A percentile compares a stretch with the other conserved stretches of the same genome.
phyloP scores from a whole-genome alignment of 2,113 vertebrate genomes.

The Nyctibius bracteatus region DNA sequence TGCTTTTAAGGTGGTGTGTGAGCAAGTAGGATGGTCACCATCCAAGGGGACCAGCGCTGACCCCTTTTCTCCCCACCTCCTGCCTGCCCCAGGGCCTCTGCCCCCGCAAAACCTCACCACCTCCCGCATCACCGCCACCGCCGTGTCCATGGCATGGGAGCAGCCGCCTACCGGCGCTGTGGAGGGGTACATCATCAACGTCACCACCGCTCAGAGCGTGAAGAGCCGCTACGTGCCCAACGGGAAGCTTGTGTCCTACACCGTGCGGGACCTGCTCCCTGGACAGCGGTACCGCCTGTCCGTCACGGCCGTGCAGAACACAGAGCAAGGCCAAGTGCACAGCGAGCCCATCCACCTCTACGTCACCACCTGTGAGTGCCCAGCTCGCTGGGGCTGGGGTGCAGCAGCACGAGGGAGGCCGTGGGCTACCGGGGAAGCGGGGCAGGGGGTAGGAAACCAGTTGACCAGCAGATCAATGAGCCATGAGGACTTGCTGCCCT shows the following conservation, averaged over 20 bases:
- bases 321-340: slow-evolving; percentile 81
- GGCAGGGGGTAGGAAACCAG: not conserved
- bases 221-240: slow-evolving; percentile 92
- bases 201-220: slow-evolving; percentile 85
- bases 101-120: slow-evolving; percentile 88
- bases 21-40: rapidly evolving
- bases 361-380: slow-evolving; percentile 85
- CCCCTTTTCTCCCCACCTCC: not conserved
- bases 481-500: not conserved
- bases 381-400: rapidly evolving
- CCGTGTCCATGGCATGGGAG: slow-evolving; percentile 85
- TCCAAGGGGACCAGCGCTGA: not conserved
- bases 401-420: not conserved
- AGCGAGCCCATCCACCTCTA: slow-evolving; percentile 83
- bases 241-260: slow-evolving; percentile 81
- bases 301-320: slow-evolving; percentile 80
- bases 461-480: not conserved
- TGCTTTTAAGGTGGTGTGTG: rapidly evolving
- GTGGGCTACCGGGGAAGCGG: rapidly evolving
- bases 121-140: slow-evolving; percentile 78
- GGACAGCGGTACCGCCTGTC: slow-evolving; percentile 85
- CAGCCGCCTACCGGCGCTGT: slow-evolving; percentile 50
- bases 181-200: slow-evolving; percentile 91
- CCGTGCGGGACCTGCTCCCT: slow-evolving; percentile 82
- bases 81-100: slow-evolving; percentile 77